Evolutionary conservation across 2,113 vertebrate genomes (phyloP).

Genomic region (Rhinogobius similis): DNA sequence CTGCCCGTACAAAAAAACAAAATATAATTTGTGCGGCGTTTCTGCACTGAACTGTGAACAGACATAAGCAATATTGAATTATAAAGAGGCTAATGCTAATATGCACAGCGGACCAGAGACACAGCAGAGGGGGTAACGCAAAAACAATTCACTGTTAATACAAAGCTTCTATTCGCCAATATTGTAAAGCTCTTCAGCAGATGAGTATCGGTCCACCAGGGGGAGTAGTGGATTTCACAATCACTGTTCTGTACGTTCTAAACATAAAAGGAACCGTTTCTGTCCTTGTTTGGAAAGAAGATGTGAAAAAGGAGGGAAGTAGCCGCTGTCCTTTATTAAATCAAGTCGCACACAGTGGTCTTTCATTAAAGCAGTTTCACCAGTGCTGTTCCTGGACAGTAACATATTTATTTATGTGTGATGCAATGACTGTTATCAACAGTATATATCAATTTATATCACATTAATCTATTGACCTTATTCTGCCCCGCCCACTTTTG

Average conservation of each 20-base stretch:
- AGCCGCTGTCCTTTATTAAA: neutral
- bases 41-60: constrained; percentile 14
- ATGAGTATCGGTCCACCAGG: constrained; percentile 60
- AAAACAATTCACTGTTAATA: neutral
- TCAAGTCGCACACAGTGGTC: neutral
- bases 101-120: neutral
- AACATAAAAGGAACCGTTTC: constrained; percentile 10
- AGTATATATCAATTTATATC: too few species aligned
- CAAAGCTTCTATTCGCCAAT: neutral
- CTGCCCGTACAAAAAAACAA: constrained; percentile 38
- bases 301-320: neutral
- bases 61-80: constrained; percentile 18
- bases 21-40: constrained; percentile 32
- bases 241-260: constrained; percentile 18
- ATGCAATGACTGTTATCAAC: too few species aligned
- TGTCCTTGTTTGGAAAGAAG: neutral
- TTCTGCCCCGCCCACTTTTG: too few species aligned
- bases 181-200: neutral
- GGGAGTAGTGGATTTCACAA: constrained; percentile 60
- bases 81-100: constrained; percentile 1
- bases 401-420: too few species aligned
- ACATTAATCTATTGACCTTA: too few species aligned
- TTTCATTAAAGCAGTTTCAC: neutral
- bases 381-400: too few species aligned
- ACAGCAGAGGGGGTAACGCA: neutral